These are phyloP conservation scores for Zhuqinia jingwanae DNA, from an alignment of 2,888 invertebrate species.

Conservation along the genomic window DNA sequence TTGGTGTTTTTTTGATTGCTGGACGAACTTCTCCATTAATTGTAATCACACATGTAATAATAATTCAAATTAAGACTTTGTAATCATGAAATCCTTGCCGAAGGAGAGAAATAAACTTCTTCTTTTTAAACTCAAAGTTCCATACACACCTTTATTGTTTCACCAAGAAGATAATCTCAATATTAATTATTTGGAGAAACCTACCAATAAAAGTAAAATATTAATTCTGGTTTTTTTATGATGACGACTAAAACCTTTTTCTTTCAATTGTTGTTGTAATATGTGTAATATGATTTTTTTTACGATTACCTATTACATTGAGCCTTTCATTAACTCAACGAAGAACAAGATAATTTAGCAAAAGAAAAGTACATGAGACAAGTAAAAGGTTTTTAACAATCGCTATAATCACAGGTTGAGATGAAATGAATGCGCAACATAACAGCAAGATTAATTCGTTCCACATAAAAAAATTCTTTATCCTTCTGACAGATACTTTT, in stretches of 20 bases:
- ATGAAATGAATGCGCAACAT: constrained; percentile 3
- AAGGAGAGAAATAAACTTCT: too few species aligned
- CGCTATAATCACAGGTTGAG: constrained; percentile 24
- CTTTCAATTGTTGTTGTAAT: too few species aligned
- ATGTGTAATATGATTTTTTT: background rate
- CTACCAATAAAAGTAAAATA: background rate
- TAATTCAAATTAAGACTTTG: too few species aligned
- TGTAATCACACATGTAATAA: too few species aligned
- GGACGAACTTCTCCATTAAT: too few species aligned
- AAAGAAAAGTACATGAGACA: constrained; percentile 23
- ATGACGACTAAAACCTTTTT: background rate
- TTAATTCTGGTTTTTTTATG: too few species aligned
- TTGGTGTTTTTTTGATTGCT: too few species aligned
- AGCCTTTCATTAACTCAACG: constrained; percentile 9
- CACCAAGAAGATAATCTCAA: background rate
- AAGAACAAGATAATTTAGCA: constrained; percentile 38
- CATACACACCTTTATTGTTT: constrained; percentile 40
- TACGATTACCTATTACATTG: background rate
- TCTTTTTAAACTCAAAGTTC: constrained; percentile 17
- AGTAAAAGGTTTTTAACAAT: constrained; percentile 5
- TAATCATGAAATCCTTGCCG: background rate
- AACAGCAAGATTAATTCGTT: constrained; percentile 21
- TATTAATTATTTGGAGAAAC: constrained; percentile 47
- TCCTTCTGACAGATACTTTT: constrained; percentile 46
- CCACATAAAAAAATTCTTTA: constrained; percentile 1